Base-by-base conservation (phyloP, 2,888 invertebrate genomes). In the Lacanobia oleracea region DNA sequence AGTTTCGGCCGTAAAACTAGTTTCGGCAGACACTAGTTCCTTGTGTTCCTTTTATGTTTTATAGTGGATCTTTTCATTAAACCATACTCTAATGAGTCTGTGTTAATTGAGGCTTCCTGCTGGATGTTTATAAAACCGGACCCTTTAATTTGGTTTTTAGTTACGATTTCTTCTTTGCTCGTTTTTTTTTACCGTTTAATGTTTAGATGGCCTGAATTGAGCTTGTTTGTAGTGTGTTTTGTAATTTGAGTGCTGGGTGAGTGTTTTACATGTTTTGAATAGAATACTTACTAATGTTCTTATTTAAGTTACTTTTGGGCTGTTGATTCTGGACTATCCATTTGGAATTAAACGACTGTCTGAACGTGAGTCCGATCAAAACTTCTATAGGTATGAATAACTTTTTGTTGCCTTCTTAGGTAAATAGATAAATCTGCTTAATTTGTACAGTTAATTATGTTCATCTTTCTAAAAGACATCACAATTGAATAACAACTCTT, bases 31-130 rank as follows among this genome's bases (percentile, higher is more conserved):
- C n/a, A 53, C 40, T 77, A 67, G 64, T 64, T 75, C 82, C 77
- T 86, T 89, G 86, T 86, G 54, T 71, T 79, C 81, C 77, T 83
- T 88, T 86, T 85, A 87, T 86, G 82, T 91, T 90, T 89, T 91
- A 92, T 92, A 90, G 91, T 92, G 89, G 87, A 86, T 89, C 89
- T 90, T 91, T 91, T 91, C 91, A 91, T 92, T 90, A 90, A 87
- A 82, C 84, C 87, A 85, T 81, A 72, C 88, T 83, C 88, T 94
- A 94, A 94, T 93, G 92, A 93, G 91, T 62, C 61, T 63, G 91
- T 89, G 93, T 90, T 93, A 93, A 93, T 93, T 87, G 90, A 88
- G 75, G 89, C 88, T 92, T 93, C 92, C 93, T 90, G 85, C 75
- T 78, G 80, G 72, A 78, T 82, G 84, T 84, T 89, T 88, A 85